A percentile compares a stretch with the other conserved stretches of the same genome.
These are phyloP conservation scores for Amphiduros pacificus DNA, from an alignment of 2,888 invertebrate genomes.

Conservation along the genomic window DNA sequence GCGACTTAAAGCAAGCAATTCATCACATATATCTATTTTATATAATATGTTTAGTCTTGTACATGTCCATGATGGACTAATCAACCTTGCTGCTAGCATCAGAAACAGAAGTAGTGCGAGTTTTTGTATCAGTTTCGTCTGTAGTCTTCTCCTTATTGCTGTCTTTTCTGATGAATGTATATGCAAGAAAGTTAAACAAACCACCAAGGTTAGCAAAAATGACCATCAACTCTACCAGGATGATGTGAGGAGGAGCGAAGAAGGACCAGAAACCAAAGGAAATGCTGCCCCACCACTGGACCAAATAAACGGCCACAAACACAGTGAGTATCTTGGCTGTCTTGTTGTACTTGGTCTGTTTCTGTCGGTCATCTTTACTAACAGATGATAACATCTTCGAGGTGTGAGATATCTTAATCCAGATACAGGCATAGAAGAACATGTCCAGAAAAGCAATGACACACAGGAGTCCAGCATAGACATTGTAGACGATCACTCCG, in stretches of 20 bases:
- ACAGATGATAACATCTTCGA: background rate
- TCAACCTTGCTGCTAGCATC: too few species aligned
- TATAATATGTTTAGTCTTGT: too few species aligned
- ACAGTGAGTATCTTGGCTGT: background rate
- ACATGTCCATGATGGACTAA: too few species aligned
- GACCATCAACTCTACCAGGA: background rate
- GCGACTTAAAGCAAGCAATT: too few species aligned
- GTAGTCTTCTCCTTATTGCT: too few species aligned
- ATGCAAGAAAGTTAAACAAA: background rate
- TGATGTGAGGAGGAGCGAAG: background rate
- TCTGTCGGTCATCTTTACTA: background rate
- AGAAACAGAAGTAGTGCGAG: too few species aligned
- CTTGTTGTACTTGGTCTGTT: background rate
- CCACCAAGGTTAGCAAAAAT: background rate
- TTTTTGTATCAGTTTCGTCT: too few species aligned
- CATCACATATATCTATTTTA: too few species aligned
- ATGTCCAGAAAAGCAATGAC: background rate
- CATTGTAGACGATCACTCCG: too few species aligned
- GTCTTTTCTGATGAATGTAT: conserved; percentile 1
- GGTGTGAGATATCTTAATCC: background rate
- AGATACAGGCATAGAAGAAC: background rate
- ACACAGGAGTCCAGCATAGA: too few species aligned
- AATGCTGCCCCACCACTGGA: background rate
- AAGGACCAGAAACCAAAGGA: background rate
- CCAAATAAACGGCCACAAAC: background rate